These are phyloP conservation scores for Varroa destructor DNA, from an alignment of 1,140 invertebrate genomes.

Conservation along the genomic window DNA sequence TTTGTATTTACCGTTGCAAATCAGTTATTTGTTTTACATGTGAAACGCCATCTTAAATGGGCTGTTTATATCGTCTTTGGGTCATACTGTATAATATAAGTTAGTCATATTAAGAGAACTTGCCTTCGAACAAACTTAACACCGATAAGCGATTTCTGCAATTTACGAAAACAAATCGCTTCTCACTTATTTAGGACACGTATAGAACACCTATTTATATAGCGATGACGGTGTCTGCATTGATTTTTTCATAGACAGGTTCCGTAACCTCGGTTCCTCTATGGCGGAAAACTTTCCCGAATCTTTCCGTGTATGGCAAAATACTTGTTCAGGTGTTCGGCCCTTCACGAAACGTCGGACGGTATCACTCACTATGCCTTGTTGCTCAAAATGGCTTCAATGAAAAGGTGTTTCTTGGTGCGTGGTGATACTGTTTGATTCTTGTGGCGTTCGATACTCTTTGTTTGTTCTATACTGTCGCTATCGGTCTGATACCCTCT, in stretches of 20 bases:
- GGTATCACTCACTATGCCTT: neutral
- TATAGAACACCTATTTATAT: too few species aligned
- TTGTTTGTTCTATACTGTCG: neutral
- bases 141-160: too few species aligned
- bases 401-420: slow-evolving; percentile 12
- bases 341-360: neutral
- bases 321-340: slow-evolving; percentile 15
- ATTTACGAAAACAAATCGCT: too few species aligned
- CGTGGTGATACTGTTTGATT: slow-evolving; percentile 2
- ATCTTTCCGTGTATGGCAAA: slow-evolving; percentile 16
- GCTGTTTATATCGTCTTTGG: too few species aligned
- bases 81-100: too few species aligned
- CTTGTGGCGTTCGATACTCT: neutral
- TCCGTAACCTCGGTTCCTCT: neutral
- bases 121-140: too few species aligned
- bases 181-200: too few species aligned
- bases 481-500: neutral
- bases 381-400: slow-evolving; percentile 23
- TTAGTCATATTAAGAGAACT: too few species aligned
- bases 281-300: neutral
- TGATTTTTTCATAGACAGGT: neutral
- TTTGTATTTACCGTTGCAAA: too few species aligned
- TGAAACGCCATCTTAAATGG: too few species aligned
- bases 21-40: too few species aligned
- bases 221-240: too few species aligned